Base-by-base conservation (phyloP, 2,797 vertebrate species). In the Eleutherodactylus coqui region DNA sequence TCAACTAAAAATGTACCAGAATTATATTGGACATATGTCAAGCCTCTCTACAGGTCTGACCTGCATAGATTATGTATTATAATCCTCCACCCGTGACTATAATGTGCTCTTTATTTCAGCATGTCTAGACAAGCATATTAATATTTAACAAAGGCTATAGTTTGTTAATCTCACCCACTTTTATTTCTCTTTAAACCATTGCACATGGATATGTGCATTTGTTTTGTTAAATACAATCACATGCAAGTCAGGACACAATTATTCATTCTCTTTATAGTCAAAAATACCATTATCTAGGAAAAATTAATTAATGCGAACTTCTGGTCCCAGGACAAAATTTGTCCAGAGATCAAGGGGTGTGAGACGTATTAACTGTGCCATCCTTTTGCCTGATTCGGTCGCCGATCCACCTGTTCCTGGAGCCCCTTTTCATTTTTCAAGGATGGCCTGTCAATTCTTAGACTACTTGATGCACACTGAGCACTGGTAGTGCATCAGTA, bases 81-180 rank as follows among this genome's bases (percentile, higher is more conserved):
- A 81, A 81, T 81, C 62, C 45, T 69, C 45, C 14, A 49, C 60
- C 43, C 27, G 79, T 81, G 62, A 81, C 60, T 81, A 81, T 67
- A 81, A 81, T 81, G 79, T 69, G 79, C 21, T 69, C 62, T 81
- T 81, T 81, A 81, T 81, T 81, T 81, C 41, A 36, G 45, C 60
- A 69, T 81, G 79, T 81, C 79, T 81, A 81, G 79, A 81, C 79
- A 81, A 81, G 79, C 62, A 81, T 69, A 81, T 81, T 69, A 69
- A 69, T 81, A 69, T 69, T 81, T 67, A 49, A 67, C 60, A 49
- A 81, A 81, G 34, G 79, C 62, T 81, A 81, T 38, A 81, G 43
- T 81, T 81, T 81, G 60, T 69, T 69, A 38, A 45, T 69, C 29
- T 67, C 45, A 19, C 77, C 64, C 49, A 51, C 76, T 60, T 60